phyloP scores from a whole-genome alignment of 2,797 vertebrate genomes.

The Fistularia tabacaria region DNA sequence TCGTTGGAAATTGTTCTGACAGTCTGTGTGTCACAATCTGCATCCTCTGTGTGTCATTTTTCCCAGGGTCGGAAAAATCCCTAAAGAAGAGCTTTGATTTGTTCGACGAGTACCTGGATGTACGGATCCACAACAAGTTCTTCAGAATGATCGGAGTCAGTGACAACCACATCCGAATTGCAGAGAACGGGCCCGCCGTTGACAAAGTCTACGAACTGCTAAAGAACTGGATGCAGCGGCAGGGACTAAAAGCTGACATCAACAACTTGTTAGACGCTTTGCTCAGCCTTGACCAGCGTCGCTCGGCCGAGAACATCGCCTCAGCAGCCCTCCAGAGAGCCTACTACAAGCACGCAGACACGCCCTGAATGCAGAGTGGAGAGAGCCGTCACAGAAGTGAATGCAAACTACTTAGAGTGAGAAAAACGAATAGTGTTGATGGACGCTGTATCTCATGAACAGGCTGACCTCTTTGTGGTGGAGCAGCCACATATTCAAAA shows the following conservation, averaged over 20 bases:
- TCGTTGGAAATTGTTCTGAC: too few relatives aligned
- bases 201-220: constrained; percentile 82
- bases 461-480: constrained; percentile 61
- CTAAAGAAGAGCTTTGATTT: constrained; percentile 78
- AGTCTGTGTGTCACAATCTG: neutral
- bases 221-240: constrained; percentile 79
- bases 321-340: constrained; percentile 63
- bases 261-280: constrained; percentile 72
- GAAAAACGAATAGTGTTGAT: constrained; percentile 33
- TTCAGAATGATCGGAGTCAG: constrained; percentile 77
- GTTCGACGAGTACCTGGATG: constrained; percentile 74
- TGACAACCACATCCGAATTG: constrained; percentile 76
- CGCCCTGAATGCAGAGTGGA: constrained; percentile 40
- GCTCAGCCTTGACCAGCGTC: constrained; percentile 75
- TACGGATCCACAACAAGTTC: constrained; percentile 79
- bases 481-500: constrained; percentile 43
- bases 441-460: constrained; percentile 37
- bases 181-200: constrained; percentile 54
- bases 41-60: neutral
- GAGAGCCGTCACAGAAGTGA: constrained; percentile 17
- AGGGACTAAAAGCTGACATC: constrained; percentile 78
- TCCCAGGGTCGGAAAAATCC: constrained; percentile 71
- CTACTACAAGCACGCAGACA: constrained; percentile 70
- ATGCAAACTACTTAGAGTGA: constrained; percentile 23
- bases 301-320: constrained; percentile 76